Conservation (phyloP, 1,140 invertebrate genomes). For the Zaprionus africanus region DNA sequence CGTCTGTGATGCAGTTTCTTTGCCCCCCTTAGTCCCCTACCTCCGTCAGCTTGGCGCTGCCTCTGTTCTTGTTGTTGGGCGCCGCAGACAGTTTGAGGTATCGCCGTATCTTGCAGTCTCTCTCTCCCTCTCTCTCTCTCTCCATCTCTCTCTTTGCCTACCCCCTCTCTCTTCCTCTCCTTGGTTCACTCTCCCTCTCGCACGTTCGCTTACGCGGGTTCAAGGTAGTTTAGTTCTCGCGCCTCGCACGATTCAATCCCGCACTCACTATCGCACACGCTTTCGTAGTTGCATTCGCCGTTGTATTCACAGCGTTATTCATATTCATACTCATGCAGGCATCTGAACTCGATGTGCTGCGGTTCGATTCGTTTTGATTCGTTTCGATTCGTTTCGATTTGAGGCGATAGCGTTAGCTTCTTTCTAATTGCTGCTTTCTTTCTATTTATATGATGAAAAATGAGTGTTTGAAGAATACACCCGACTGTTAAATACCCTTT, state of each 20-base stretch:
- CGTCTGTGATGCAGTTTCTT: neutral
- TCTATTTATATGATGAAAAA: too few relatives aligned
- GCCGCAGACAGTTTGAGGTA: constrained; percentile 4
- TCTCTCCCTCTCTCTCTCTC: neutral
- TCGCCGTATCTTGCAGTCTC: neutral
- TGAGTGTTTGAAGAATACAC: neutral
- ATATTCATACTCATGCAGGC: neutral
- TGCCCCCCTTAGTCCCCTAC: neutral
- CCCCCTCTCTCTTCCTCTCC: neutral
- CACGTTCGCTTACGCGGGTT: constrained; percentile 51
- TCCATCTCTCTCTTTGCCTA: neutral
- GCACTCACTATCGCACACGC: constrained; percentile 11
- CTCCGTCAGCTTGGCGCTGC: neutral
- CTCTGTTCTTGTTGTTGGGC: neutral
- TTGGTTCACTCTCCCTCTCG: neutral
- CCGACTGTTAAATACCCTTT: constrained; percentile 2
- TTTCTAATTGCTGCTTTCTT: constrained; percentile 31
- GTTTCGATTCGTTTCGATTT: constrained; percentile 30
- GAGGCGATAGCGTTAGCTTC: constrained; percentile 17
- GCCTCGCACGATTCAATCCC: constrained; percentile 26
- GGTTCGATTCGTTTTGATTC: constrained; percentile 27
- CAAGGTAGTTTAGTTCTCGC: constrained; percentile 68
- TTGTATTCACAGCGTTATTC: neutral
- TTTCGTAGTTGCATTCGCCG: neutral
- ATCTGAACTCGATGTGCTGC: constrained; percentile 15